A percentile compares a stretch with the other conserved stretches of the same genome.
Evolutionary conservation across 2,888 invertebrate species (phyloP).

Genomic region (Hemithea aestivaria): DNA sequence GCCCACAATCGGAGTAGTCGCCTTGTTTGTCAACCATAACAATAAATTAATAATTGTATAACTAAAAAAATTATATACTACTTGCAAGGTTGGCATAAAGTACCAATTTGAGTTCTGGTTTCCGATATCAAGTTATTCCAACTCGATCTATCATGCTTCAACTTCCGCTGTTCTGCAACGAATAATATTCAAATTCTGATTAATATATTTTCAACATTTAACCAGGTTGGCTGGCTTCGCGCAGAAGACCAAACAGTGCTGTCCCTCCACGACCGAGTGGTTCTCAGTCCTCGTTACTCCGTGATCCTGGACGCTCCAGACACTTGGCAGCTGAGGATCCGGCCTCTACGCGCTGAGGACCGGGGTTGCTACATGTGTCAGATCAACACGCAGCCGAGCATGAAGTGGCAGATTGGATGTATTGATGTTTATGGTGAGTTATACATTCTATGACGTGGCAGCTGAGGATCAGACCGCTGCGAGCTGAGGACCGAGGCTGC

Average conservation of each 20-base stretch:
- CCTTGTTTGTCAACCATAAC: too few relatives aligned
- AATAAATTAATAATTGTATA: too few relatives aligned
- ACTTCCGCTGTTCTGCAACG: too few relatives aligned
- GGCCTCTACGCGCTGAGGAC: constrained; percentile 89
- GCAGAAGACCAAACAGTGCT: constrained; percentile 91
- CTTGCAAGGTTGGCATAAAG: too few relatives aligned
- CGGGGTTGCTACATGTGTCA: constrained; percentile 95
- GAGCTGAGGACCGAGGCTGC: constrained; percentile 90
- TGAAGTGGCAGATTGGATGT: constrained; percentile 93
- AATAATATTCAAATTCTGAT: too few relatives aligned
- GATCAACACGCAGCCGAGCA: constrained; percentile 89
- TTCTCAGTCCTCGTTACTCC: constrained; percentile 87
- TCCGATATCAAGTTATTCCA: too few relatives aligned
- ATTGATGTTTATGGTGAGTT: constrained; percentile 92
- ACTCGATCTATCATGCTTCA: too few relatives aligned
- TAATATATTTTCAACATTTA: background rate
- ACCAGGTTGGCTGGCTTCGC: constrained; percentile 90
- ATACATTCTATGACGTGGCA: constrained; percentile 79
- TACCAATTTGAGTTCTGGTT: too few relatives aligned
- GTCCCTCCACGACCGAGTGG: constrained; percentile 87
- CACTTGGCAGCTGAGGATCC: constrained; percentile 92
- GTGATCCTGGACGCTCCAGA: constrained; percentile 89
- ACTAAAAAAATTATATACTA: too few relatives aligned
- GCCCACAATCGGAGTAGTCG: too few relatives aligned
- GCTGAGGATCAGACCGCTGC: constrained; percentile 88